Conservation (phyloP, 2,113 vertebrate genomes). For the Xiphophorus maculatus region DNA sequence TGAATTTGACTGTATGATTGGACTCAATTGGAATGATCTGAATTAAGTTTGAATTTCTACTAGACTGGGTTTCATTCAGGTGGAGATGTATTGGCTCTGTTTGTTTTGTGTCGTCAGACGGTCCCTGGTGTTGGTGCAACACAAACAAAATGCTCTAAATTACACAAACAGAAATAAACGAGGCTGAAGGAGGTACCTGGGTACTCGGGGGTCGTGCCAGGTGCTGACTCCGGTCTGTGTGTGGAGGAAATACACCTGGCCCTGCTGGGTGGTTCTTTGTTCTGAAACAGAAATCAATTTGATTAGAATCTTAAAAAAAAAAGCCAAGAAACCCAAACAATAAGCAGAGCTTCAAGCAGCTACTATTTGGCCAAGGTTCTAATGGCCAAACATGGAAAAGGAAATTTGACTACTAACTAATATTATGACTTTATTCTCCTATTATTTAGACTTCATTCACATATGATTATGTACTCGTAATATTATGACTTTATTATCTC, state of each 20-base stretch:
- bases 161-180: not conserved
- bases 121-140: not conserved
- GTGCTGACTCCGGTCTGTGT: slow-evolving; percentile 98
- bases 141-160: too few relatives aligned
- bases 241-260: slow-evolving; percentile 96
- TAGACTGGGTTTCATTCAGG: not conserved
- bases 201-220: slow-evolving; percentile 95
- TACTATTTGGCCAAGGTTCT: not conserved
- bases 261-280: slow-evolving; percentile 96
- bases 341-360: slow-evolving; percentile 1
- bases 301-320: not conserved
- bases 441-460: too few relatives aligned
- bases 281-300: slow-evolving; percentile 77
- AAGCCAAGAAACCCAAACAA: not conserved
- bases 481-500: too few relatives aligned
- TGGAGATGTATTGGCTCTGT: not conserved
- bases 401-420: not conserved
- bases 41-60: not conserved
- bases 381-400: slow-evolving; percentile 27
- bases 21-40: not conserved
- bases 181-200: slow-evolving; percentile 79
- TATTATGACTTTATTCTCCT: too few relatives aligned
- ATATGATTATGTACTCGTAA: too few relatives aligned
- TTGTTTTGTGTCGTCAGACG: not conserved
- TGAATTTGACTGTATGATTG: not conserved